Percentiles rank a stretch among this genome's conserved stretches.
phyloP scores from a whole-genome alignment of 2,888 invertebrate genomes.

The Orchesellides sinensis region DNA sequence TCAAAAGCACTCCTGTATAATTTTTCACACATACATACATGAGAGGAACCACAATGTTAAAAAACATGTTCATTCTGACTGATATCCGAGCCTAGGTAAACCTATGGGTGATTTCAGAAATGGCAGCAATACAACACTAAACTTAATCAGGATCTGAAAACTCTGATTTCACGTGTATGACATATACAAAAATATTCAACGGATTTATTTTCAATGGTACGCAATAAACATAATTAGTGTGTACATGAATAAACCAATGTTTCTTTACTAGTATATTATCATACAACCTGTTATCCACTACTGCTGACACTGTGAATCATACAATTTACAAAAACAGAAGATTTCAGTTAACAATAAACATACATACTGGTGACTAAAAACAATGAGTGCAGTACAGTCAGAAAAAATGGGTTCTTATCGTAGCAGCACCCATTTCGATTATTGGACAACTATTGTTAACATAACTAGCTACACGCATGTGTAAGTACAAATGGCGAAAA shows the following conservation, averaged over 20 bases:
- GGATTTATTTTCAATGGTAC: conserved; percentile 10
- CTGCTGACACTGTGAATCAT: not conserved
- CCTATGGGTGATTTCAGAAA: not conserved
- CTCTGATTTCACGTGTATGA: not conserved
- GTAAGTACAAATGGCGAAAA: conserved; percentile 5
- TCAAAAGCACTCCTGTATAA: not conserved
- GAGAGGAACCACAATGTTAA: too few relatives aligned
- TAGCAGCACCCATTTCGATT: conserved; percentile 27
- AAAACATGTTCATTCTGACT: not conserved
- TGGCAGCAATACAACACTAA: conserved; percentile 9
- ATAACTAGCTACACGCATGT: not conserved
- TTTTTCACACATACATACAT: too few relatives aligned
- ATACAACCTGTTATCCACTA: not conserved
- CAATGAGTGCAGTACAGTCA: conserved; percentile 58
- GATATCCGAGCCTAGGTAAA: not conserved
- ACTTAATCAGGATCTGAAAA: conserved; percentile 1
- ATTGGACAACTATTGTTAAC: not conserved
- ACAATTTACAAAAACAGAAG: not conserved
- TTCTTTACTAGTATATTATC: conserved; percentile 4
- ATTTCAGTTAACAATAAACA: conserved; percentile 9
- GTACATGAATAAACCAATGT: not conserved
- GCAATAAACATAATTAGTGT: not conserved
- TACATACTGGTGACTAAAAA: conserved; percentile 55
- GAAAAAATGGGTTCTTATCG: conserved; percentile 27
- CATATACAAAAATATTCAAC: conserved; percentile 54